phyloP scores from a whole-genome alignment of 2,113 vertebrate genomes.

The Tachycineta bicolor region DNA sequence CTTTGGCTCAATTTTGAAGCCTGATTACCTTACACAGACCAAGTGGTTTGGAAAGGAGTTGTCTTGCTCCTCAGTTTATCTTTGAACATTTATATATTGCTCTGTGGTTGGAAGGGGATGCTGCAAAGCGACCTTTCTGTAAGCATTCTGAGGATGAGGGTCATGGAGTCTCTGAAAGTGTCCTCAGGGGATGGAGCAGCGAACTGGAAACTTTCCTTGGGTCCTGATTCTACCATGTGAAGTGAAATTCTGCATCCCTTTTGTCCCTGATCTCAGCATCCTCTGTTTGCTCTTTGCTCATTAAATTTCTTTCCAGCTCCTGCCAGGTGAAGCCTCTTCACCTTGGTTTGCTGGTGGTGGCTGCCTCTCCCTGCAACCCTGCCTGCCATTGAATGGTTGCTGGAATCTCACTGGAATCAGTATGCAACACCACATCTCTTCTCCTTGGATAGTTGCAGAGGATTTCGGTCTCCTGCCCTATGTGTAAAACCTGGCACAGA shows the following conservation, averaged over 20 bases:
- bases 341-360: not conserved
- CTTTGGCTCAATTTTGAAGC: not conserved
- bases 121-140: not conserved
- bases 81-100: not conserved
- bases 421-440: not conserved
- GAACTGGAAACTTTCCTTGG: not conserved
- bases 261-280: not conserved
- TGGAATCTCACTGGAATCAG: not conserved
- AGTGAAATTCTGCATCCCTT: not conserved
- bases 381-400: not conserved
- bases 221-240: not conserved
- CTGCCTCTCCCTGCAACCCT: not conserved
- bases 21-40: not conserved
- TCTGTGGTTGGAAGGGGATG: not conserved
- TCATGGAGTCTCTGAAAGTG: not conserved
- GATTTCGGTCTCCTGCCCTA: not conserved
- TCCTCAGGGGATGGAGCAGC: not conserved
- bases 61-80: not conserved
- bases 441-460: not conserved
- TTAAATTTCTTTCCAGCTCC: not conserved
- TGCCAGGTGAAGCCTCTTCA: not conserved
- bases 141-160: not conserved
- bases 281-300: not conserved
- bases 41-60: not conserved
- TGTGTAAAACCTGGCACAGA: not conserved